Percentiles rank a stretch among this genome's conserved stretches.
Evolutionary conservation across 2,797 vertebrate genomes (phyloP).

Genomic region (Pteronotus mesoamericanus): DNA sequence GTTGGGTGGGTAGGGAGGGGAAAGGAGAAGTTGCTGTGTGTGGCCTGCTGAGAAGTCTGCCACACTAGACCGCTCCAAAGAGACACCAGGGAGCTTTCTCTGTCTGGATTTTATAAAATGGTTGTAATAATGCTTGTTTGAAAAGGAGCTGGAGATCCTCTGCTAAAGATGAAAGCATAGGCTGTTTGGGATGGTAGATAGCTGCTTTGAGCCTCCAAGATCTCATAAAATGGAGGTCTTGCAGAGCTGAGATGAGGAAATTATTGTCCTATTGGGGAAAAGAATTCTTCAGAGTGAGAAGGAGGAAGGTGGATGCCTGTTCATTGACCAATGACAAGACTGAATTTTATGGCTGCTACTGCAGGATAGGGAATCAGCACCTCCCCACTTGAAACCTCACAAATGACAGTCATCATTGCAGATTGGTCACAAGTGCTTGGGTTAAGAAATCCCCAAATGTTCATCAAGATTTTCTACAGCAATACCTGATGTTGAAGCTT

Average conservation of each 20-base stretch:
- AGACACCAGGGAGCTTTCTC: conserved; percentile 31
- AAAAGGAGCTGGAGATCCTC: background rate
- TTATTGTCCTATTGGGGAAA: conserved; percentile 51
- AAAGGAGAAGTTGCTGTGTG: background rate
- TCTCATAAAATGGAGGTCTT: conserved; percentile 60
- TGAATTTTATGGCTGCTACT: background rate
- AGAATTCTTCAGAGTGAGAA: conserved; percentile 53
- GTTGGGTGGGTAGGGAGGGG: background rate
- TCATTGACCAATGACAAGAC: background rate
- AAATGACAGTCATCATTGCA: conserved; percentile 1
- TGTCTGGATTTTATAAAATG: conserved; percentile 64
- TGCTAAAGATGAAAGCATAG: background rate
- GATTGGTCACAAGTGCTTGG: background rate
- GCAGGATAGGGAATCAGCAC: background rate
- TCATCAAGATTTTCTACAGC: background rate
- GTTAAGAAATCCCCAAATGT: conserved; percentile 20
- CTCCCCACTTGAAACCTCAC: background rate
- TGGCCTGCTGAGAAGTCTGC: background rate
- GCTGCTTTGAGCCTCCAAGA: conserved; percentile 62
- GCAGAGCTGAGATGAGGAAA: conserved; percentile 32
- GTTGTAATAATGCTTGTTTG: conserved; percentile 51
- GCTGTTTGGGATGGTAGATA: conserved; percentile 47
- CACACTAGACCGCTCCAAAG: background rate
- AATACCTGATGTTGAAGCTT: background rate
- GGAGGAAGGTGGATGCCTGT: background rate